These are phyloP conservation scores for Benitochromis conjunctus DNA, from an alignment of 2,113 vertebrate species.

Conservation along the genomic window DNA sequence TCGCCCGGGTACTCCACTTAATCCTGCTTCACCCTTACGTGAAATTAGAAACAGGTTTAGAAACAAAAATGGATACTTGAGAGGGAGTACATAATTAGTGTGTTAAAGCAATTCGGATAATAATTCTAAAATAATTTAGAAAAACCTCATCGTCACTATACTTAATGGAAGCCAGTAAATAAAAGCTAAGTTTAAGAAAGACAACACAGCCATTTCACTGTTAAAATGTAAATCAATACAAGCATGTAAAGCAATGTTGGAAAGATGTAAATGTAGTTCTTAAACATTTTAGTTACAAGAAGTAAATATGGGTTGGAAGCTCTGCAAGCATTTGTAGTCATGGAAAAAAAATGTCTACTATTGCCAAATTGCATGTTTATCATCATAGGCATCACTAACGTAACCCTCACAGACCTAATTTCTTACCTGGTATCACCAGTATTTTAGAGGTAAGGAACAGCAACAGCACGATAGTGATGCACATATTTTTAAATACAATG, in stretches of 20 bases:
- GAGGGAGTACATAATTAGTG: background rate
- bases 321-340: background rate
- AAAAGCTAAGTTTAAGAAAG: background rate
- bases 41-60: background rate
- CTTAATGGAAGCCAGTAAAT: background rate
- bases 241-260: background rate
- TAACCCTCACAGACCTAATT: background rate
- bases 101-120: background rate
- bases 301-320: background rate
- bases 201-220: background rate
- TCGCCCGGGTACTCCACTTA: conserved; percentile 81
- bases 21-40: conserved; percentile 81
- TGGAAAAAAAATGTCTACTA: background rate
- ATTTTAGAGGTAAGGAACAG: background rate
- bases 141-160: background rate
- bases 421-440: background rate
- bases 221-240: background rate
- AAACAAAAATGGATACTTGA: background rate
- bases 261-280: background rate
- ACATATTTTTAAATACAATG: background rate
- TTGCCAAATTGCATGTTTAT: background rate
- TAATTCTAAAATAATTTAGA: background rate
- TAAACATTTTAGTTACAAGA: background rate
- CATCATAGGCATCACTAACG: background rate
- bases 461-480: background rate